Conservation (phyloP, 1,140 invertebrate genomes). For the Caenorhabditis latens region DNA sequence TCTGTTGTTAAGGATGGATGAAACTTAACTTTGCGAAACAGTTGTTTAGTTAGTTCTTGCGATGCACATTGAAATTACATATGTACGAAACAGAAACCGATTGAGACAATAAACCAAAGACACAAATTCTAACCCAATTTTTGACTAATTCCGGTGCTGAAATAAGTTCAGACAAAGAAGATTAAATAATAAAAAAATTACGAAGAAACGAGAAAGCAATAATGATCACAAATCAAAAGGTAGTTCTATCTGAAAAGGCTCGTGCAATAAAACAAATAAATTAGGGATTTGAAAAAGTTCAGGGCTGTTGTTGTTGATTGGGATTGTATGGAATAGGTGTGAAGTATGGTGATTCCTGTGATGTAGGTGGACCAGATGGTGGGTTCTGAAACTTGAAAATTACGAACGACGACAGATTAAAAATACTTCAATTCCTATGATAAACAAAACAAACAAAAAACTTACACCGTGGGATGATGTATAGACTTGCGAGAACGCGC, state of each 20-base stretch:
- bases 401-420: not conserved
- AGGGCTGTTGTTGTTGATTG: conserved; percentile 22
- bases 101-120: not conserved
- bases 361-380: not conserved
- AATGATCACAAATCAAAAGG: not conserved
- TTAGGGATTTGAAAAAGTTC: not conserved
- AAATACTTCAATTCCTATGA: not conserved
- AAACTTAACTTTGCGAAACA: no score
- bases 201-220: not conserved
- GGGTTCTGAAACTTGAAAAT: not conserved
- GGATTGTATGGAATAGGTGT: conserved; percentile 36
- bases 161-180: not conserved
- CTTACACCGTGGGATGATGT: conserved; percentile 25
- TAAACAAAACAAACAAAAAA: not conserved
- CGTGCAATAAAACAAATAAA: not conserved
- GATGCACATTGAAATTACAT: not conserved
- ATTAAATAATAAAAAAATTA: not conserved
- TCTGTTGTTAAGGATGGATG: no score
- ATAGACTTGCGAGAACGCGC: conserved; percentile 54
- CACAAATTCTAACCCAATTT: conserved; percentile 41
- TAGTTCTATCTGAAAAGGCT: not conserved
- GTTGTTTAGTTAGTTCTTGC: not conserved
- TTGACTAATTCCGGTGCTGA: not conserved
- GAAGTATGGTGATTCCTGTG: conserved; percentile 15
- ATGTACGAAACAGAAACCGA: not conserved